Evolutionary conservation across 2,888 invertebrate species (phyloP).

Genomic region (Theristus sp.): DNA sequence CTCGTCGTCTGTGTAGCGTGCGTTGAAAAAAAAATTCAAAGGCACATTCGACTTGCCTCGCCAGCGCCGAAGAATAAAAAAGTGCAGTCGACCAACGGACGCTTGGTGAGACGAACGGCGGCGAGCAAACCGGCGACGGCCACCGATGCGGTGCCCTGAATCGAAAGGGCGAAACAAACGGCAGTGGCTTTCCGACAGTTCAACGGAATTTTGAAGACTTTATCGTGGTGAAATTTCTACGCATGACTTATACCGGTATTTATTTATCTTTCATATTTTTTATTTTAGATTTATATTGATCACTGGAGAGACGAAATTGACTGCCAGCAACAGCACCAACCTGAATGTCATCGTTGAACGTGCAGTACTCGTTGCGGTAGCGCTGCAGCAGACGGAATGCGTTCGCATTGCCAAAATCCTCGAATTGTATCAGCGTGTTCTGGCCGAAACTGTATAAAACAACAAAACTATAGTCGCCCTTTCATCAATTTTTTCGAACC

Average conservation of each 20-base stretch:
- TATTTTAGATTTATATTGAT: too few species aligned
- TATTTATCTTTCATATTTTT: too few species aligned
- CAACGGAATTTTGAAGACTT: too few species aligned
- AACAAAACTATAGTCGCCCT: too few species aligned
- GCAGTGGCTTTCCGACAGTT: too few species aligned
- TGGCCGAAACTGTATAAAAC: conserved; percentile 38
- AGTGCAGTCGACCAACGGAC: conserved; percentile 57
- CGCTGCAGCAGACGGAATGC: conserved; percentile 78
- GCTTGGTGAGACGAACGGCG: conserved; percentile 61
- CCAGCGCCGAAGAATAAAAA: conserved; percentile 92
- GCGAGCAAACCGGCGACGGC: conserved; percentile 82
- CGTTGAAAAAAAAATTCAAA: background rate
- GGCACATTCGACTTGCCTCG: conserved; percentile 48
- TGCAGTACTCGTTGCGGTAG: conserved; percentile 70
- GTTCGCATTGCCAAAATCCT: conserved; percentile 93
- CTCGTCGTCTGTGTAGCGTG: too few species aligned
- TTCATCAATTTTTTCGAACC: too few species aligned
- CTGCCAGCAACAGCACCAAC: too few species aligned
- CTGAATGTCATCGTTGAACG: conserved; percentile 98
- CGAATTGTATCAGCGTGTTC: conserved; percentile 53
- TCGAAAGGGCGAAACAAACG: background rate
- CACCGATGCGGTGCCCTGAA: conserved; percentile 58
- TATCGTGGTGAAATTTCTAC: too few species aligned
- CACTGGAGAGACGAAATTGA: too few species aligned
- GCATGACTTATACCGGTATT: too few species aligned